Base-by-base conservation (phyloP, 2,888 invertebrate genomes). In the Agapostemon virescens region DNA sequence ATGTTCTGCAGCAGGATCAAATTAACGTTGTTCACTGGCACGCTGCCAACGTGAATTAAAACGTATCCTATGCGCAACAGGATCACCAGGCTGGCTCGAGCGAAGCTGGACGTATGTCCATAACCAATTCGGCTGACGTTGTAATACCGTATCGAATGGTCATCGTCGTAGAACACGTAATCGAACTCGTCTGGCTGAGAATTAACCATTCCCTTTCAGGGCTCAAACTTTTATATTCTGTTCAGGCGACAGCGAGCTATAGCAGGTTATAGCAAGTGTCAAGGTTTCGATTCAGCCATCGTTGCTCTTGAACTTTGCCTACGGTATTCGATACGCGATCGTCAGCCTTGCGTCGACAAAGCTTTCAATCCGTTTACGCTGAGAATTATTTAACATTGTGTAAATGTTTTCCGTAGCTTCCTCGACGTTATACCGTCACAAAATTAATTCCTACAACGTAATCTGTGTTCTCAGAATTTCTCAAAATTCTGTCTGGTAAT, bases 1-100 rank as follows among this genome's bases (percentile, higher is more conserved):
- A 92, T 83, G 79, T 93, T 93, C 20, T 92, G 90, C 4, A 93
- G 85, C 1, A 93, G 79, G 26, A 93, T 91, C 52, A 91, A 84
- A 71, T 92, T 93, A 0, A 92, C 90, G 78, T 93, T 91, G 74
- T 89, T 90, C 23, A 90, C 85, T 11, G 93, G 92, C 61, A 93
- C 89, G 72, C 90, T 90, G 36, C 93, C 92, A 15, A 93, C 79
- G 85, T 93, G 92, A 0, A 93, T 82, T 15, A 92, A 82, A 6
- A 92, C 83, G 67, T 90, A 91, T 64, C 93, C 93, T 26, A 89
- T 77, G 52, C 92, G 89, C n/a, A 91, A 76, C 2, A 93, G 68
- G 38, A 93, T 79, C 23, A 88, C 86, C 2, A 90, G 77, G 6
- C 83, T 30, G n/a, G 85, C 52, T n/a, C 88, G 88, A 9, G 70